phyloP scores from a whole-genome alignment of 1,140 invertebrate species.

The Caerostris darwini region DNA sequence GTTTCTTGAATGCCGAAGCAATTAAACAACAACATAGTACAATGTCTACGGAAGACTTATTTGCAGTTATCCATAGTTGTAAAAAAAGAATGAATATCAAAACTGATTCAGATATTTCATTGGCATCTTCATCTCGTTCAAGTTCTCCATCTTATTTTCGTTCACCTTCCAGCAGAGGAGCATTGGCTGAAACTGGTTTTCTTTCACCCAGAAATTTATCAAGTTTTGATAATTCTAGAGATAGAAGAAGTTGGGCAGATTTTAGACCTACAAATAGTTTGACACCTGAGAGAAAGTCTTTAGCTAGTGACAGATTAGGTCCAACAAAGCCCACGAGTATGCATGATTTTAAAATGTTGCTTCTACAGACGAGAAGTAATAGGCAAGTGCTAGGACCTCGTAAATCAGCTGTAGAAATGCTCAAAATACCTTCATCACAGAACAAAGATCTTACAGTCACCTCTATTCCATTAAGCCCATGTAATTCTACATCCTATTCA shows the following conservation, averaged over 20 bases:
- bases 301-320: conserved; percentile 82
- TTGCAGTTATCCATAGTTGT: conserved; percentile 79
- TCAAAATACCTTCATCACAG: conserved; percentile 85
- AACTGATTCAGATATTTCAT: conserved; percentile 78
- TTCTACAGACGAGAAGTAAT: conserved; percentile 86
- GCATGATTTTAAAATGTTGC: conserved; percentile 89
- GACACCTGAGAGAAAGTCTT: conserved; percentile 77
- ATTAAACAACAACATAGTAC: conserved; percentile 54
- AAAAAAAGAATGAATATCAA: conserved; percentile 80
- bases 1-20: background rate
- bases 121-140: conserved; percentile 77
- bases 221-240: conserved; percentile 41
- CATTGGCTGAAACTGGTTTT: conserved; percentile 82
- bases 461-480: background rate
- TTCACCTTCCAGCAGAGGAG: conserved; percentile 81
- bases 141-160: conserved; percentile 66
- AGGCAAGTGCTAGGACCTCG: conserved; percentile 84
- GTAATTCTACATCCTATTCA: conserved; percentile 37
- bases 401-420: conserved; percentile 91
- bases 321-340: conserved; percentile 81
- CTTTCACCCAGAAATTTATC: conserved; percentile 58
- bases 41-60: conserved; percentile 79
- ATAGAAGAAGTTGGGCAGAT: conserved; percentile 73
- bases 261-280: conserved; percentile 50
- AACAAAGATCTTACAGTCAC: background rate